Evolutionary conservation across 92 coral and sea anemone genomes (phyloP).

Genomic region (Heliopora coerulea): DNA sequence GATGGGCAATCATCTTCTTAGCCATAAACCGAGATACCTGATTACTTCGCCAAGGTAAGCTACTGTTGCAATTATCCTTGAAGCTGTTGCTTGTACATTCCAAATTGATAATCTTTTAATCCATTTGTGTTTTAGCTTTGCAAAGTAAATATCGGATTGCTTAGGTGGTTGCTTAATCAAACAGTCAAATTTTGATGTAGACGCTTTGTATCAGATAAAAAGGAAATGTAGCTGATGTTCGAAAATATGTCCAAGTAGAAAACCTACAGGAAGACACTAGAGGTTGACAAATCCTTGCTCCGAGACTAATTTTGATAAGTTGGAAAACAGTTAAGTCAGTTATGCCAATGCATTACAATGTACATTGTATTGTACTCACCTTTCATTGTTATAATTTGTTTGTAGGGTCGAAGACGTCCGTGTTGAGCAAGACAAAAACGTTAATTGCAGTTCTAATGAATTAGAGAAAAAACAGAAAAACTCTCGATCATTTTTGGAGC

Average conservation of each 20-base stretch:
- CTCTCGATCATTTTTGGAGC: constrained; percentile 37
- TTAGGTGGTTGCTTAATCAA: no score
- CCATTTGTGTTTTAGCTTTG: constrained; percentile 16
- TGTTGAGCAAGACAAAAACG: constrained; percentile 16
- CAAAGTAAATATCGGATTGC: constrained; percentile 25
- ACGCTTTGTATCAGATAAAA: no score
- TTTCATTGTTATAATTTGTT: neutral
- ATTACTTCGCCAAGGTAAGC: constrained; percentile 2
- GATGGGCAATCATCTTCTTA: neutral
- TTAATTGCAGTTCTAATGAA: constrained; percentile 14
- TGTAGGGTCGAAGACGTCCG: constrained; percentile 8
- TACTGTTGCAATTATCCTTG: neutral
- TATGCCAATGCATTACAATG: no score
- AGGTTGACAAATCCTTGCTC: no score
- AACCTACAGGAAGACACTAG: no score
- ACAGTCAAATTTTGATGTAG: no score
- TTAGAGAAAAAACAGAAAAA: constrained; percentile 46
- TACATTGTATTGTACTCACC: neutral
- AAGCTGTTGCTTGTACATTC: neutral
- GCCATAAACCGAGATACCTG: neutral
- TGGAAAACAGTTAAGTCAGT: no score
- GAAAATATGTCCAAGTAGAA: no score
- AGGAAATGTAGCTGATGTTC: no score
- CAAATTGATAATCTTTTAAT: constrained; percentile 34
- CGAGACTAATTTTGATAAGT: no score